Evolutionary conservation across 2,113 vertebrate species (phyloP).

Genomic region (Ammospiza caudacuta): DNA sequence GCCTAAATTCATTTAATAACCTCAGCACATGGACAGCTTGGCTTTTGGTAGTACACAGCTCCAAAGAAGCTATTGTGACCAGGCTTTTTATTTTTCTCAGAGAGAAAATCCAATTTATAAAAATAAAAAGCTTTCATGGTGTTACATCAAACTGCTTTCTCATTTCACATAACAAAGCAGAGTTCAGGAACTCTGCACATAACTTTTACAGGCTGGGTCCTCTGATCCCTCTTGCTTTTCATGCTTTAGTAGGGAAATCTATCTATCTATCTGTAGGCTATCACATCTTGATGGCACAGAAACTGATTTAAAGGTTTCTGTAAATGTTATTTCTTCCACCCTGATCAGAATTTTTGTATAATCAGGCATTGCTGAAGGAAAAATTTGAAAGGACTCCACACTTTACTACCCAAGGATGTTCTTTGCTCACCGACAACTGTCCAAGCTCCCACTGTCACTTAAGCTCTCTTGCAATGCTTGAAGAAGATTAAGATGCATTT

Average conservation of each 20-base stretch:
- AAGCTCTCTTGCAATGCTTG: background rate
- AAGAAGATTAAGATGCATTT: background rate
- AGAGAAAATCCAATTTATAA: slow-evolving; percentile 21
- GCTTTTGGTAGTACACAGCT: background rate
- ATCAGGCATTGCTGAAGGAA: background rate
- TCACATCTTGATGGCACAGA: background rate
- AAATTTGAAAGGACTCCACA: background rate
- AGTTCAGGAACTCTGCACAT: background rate
- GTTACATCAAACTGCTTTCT: slow-evolving; percentile 2
- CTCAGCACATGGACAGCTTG: background rate
- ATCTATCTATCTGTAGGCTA: background rate
- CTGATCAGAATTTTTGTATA: background rate
- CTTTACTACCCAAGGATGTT: background rate
- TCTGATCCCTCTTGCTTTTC: background rate
- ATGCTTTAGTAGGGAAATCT: background rate
- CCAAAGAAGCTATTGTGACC: background rate
- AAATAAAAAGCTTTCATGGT: background rate
- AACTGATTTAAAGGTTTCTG: background rate
- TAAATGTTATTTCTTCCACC: background rate
- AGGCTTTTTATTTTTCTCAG: background rate
- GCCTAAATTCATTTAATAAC: background rate
- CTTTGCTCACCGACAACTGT: background rate
- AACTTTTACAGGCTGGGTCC: background rate
- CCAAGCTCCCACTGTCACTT: background rate
- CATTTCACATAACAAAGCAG: background rate